Percentiles rank a stretch among this genome's conserved stretches.
phyloP scores from a whole-genome alignment of 1,140 invertebrate genomes.

The Zaprionus inermis region DNA sequence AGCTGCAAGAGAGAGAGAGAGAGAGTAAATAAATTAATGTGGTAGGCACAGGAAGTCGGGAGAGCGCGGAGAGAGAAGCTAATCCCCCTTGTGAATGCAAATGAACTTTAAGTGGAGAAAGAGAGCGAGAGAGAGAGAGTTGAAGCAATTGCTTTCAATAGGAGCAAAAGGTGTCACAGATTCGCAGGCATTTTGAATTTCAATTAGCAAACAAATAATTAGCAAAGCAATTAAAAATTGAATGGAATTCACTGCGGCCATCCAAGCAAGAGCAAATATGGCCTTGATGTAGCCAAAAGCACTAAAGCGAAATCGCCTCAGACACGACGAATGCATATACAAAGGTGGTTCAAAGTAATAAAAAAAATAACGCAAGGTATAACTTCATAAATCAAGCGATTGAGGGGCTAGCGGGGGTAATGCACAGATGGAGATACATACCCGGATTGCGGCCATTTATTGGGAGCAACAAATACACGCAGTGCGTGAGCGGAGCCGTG shows the following conservation, averaged over 20 bases:
- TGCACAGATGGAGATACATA: conserved; percentile 13
- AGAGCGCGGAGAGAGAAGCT: not conserved
- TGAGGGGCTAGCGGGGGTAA: not conserved
- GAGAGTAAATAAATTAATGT: not conserved
- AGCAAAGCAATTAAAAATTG: conserved; percentile 35
- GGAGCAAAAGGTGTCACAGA: conserved; percentile 20
- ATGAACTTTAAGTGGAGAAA: conserved; percentile 7
- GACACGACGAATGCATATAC: conserved; percentile 27
- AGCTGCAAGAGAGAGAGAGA: conserved; percentile 86
- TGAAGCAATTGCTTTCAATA: conserved; percentile 24
- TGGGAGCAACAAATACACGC: conserved; percentile 35
- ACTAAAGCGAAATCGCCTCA: conserved; percentile 30
- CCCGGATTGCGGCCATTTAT: conserved; percentile 20
- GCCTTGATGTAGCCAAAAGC: conserved; percentile 32
- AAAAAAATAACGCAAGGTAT: conserved; percentile 31
- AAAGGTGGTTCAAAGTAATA: conserved; percentile 35
- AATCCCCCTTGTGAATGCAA: conserved; percentile 4
- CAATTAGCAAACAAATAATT: conserved; percentile 31
- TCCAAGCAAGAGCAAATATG: conserved; percentile 1
- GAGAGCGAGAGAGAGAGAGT: conserved; percentile 2
- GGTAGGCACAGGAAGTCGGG: not conserved
- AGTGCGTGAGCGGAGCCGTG: conserved; percentile 60
- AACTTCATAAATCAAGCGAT: conserved; percentile 29
- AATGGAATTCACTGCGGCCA: conserved; percentile 2
- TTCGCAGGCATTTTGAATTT: conserved; percentile 34